Evolutionary conservation across 2,888 invertebrate genomes (phyloP).

Genomic region (Hydriomena furcata): DNA sequence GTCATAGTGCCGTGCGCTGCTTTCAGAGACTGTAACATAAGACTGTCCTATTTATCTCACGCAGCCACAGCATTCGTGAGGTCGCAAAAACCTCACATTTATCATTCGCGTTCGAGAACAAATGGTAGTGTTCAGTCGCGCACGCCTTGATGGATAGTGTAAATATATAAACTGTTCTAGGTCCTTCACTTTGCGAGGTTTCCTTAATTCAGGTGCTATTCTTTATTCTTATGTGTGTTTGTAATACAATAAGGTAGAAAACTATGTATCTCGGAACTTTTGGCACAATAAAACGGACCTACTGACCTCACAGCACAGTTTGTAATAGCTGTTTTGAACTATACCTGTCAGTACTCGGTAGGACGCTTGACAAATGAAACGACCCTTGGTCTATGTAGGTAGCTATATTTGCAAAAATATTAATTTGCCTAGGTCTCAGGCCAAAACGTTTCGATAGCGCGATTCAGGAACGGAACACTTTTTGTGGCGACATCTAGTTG

Average conservation of each 20-base stretch:
- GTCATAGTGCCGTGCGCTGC: too few relatives aligned
- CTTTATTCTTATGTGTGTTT: constrained; percentile 18
- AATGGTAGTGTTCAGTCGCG: constrained; percentile 42
- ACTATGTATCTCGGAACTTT: neutral
- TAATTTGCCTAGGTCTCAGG: too few relatives aligned
- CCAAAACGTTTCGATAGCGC: too few relatives aligned
- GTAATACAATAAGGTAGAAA: constrained; percentile 23
- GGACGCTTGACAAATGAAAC: too few relatives aligned
- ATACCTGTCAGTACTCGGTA: too few relatives aligned
- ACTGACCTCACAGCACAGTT: too few relatives aligned
- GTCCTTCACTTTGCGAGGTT: neutral
- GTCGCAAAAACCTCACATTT: constrained; percentile 39
- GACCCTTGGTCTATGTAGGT: too few relatives aligned
- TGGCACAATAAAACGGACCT: too few relatives aligned
- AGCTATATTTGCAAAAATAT: too few relatives aligned
- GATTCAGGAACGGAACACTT: too few relatives aligned
- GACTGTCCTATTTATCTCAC: constrained; percentile 29
- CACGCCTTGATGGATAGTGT: constrained; percentile 49
- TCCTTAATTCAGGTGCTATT: constrained; percentile 17
- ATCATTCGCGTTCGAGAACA: constrained; percentile 37
- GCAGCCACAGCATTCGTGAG: constrained; percentile 25
- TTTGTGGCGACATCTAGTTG: too few relatives aligned
- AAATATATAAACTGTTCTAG: constrained; percentile 49
- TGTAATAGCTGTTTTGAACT: too few relatives aligned
- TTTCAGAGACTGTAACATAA: constrained; percentile 3